Conservation (phyloP, 2,113 vertebrate genomes). For the Daphoenositta chrysoptera region DNA sequence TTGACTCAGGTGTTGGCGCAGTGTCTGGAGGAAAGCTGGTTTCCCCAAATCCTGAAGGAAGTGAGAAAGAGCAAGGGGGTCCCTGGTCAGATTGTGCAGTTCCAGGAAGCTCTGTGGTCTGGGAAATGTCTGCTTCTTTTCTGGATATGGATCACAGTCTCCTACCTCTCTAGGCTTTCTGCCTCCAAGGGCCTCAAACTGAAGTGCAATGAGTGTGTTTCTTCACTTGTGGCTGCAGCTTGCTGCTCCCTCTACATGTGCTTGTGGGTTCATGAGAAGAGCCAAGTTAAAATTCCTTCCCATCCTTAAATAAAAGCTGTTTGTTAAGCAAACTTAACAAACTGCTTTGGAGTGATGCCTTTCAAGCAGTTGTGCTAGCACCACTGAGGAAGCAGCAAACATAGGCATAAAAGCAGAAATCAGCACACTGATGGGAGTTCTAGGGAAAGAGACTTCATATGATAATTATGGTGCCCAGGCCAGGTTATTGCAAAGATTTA, state of each 20-base stretch:
- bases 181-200: neutral
- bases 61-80: neutral
- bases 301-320: neutral
- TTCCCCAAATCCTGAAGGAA: neutral
- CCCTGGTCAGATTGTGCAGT: neutral
- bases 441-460: neutral
- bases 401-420: neutral
- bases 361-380: neutral
- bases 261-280: neutral
- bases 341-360: neutral
- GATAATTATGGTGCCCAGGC: neutral
- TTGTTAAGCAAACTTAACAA: neutral
- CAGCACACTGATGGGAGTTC: neutral
- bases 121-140: neutral
- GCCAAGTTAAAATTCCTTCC: neutral
- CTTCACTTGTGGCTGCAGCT: neutral
- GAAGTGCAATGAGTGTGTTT: neutral
- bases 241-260: neutral
- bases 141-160: neutral
- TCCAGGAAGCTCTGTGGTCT: neutral
- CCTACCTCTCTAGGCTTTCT: neutral
- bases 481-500: neutral
- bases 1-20: neutral
- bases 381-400: neutral
- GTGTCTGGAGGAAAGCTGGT: neutral